Conservation (phyloP, 2,888 invertebrate species). For the Callimorpha dominula region DNA sequence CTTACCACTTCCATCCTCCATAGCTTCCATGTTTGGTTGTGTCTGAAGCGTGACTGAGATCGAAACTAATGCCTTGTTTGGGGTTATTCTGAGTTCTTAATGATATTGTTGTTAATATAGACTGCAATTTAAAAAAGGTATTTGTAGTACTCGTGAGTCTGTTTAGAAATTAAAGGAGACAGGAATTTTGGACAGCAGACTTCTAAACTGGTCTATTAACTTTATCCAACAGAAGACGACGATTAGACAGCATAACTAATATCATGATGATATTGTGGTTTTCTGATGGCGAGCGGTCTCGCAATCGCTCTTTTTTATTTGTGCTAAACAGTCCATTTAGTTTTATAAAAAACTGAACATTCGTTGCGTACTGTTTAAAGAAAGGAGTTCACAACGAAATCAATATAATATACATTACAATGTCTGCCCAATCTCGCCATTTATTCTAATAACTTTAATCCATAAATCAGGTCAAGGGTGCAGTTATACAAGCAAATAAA, state of each 20-base stretch:
- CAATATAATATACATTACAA: background rate
- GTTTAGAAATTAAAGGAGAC: background rate
- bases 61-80: conserved; percentile 39
- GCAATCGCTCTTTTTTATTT: background rate
- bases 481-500: background rate
- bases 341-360: background rate
- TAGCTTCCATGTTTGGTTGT: conserved; percentile 52
- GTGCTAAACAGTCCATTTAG: background rate
- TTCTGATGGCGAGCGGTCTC: no score
- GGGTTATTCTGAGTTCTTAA: conserved; percentile 46
- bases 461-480: background rate
- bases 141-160: background rate
- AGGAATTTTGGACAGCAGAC: no score
- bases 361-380: background rate
- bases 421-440: background rate
- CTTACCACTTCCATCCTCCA: conserved; percentile 25
- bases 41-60: conserved; percentile 56
- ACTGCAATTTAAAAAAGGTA: conserved; percentile 16
- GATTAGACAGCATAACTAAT: background rate
- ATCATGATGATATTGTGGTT: no score
- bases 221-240: background rate
- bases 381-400: background rate
- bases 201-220: background rate
- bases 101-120: conserved; percentile 31
- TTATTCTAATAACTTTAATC: background rate